Evolutionary conservation across 2,797 vertebrate genomes (phyloP), one percentile per base, ranked within the genome.

Genomic region (Nannoperca australis): DNA sequence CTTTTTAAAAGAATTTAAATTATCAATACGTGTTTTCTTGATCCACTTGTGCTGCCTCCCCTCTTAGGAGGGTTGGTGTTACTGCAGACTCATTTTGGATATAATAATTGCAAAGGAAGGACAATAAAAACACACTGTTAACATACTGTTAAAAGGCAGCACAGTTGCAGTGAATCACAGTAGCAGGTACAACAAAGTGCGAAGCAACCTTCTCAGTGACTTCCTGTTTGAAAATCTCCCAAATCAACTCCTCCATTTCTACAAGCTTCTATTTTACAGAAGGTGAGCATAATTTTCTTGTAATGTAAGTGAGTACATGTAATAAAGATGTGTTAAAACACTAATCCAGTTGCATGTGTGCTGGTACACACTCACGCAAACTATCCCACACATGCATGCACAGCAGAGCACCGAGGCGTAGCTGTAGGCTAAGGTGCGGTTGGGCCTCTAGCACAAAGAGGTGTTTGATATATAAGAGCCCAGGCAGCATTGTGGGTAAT

Each of bases 401-500:
- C 76, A 82, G 78, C 68, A 84, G 36, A 74, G 74, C 54, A 34
- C 56, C 27, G 76, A 73, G 84, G 83, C 71, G 50, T 79, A 80
- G 89, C 90, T 32, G 18, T 15, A 47, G 88, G 91, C 84, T 75
- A 78, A 59, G 81, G 82, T 82, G 78, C 51, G 2, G 73, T 79
- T 62, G 15, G 67, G 87, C 91, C 91, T 87, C 71, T 22, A 85
- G 91, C 86, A 86, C 83, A 87, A 89, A 85, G 85, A 91, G 79
- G 32, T 76, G 84, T 93, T 93, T 93, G 92, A 93, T 93, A 91
- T 91, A 89, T 92, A 85, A 90, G 88, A 90, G 81, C 74, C 82
- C 78, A 86, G 83, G 90, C 85, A 87, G 90, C 82, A 88, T 85
- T 88, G 91, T 75, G 86, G 90, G 91, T 95, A 95, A 95, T 95